phyloP scores from a whole-genome alignment of 1,140 invertebrate genomes.

The Chironomus tepperi region DNA sequence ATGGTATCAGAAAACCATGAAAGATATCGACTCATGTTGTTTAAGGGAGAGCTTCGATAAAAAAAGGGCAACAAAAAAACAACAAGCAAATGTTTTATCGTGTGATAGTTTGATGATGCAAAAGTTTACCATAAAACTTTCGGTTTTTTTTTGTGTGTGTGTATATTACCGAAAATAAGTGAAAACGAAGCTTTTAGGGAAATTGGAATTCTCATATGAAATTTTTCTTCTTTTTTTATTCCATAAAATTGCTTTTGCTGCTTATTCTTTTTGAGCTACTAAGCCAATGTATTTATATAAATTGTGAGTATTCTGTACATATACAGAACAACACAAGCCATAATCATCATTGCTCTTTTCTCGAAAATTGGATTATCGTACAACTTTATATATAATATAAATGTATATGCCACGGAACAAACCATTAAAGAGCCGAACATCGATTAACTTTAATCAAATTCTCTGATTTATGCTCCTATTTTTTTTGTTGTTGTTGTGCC shows the following conservation, averaged over 20 bases:
- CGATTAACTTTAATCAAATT: conserved; percentile 19
- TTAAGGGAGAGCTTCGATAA: too few species aligned
- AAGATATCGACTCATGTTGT: too few species aligned
- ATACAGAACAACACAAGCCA: neutral
- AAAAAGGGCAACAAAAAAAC: too few species aligned
- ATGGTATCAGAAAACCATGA: too few species aligned
- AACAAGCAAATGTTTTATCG: neutral
- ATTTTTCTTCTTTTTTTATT: neutral
- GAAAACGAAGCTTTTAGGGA: conserved; percentile 6
- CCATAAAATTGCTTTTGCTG: too few species aligned
- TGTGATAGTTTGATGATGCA: conserved; percentile 6
- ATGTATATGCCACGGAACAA: neutral
- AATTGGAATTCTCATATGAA: conserved; percentile 3
- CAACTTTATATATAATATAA: neutral
- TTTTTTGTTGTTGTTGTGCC: too few species aligned
- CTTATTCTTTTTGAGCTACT: too few species aligned
- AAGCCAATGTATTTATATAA: too few species aligned
- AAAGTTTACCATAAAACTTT: conserved; percentile 10
- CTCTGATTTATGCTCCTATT: too few species aligned
- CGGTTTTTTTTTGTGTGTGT: neutral
- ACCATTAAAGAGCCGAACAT: neutral
- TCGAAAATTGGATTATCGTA: neutral
- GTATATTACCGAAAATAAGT: neutral
- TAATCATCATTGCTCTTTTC: conserved; percentile 1
- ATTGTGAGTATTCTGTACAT: too few species aligned